Base-by-base conservation (phyloP, 2,113 vertebrate species). In the Theropithecus gelada region DNA sequence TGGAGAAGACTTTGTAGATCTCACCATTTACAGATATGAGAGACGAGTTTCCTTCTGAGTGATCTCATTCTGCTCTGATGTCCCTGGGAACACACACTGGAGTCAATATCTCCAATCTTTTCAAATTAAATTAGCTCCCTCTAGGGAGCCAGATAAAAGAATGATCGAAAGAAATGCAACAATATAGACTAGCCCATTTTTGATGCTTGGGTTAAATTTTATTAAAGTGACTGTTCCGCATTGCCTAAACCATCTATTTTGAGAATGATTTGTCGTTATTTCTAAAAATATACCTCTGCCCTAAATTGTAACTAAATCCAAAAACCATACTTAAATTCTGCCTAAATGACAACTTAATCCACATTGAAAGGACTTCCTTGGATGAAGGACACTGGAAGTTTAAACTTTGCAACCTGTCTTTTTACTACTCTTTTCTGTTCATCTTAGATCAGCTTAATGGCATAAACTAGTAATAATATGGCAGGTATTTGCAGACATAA, bases 91-190 rank as follows among this genome's bases (percentile, higher is more conserved):
- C 22, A 61, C 78, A 66, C 22, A 43, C 1, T 40, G 8, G 38
- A 66, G 52, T 79, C 78, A 72, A 70, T 85, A 88, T 72, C 73
- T 85, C 32, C 32, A 85, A 70, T 92, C 61, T 45, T 92, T 92
- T 75, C 57, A 84, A 81, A 92, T 85, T 85, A 89, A 92, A 89
- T 94, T 68, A 68, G 38, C 73, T 92, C 73, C 48, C 40, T 84
- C 40, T 84, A 91, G 87, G 48, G 82, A 90, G 25, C 66, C 40
- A 88, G 68, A 87, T 43, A 38, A 94, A 84, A 92, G 70, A 88
- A 84, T 78, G 68, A 70, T 76, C 27, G 27, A 57, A 90, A 75
- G 72, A 40, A 43, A 61, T 32, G n/a, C 66, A 95, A 61, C 40
- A 43, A 35, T 50, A 68, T 80, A 23, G 32, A 64, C 70, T 72